A percentile compares a stretch with the other conserved stretches of the same genome.
phyloP scores from a whole-genome alignment of 2,888 invertebrate genomes.

The Nephrocerus scutellatus region DNA sequence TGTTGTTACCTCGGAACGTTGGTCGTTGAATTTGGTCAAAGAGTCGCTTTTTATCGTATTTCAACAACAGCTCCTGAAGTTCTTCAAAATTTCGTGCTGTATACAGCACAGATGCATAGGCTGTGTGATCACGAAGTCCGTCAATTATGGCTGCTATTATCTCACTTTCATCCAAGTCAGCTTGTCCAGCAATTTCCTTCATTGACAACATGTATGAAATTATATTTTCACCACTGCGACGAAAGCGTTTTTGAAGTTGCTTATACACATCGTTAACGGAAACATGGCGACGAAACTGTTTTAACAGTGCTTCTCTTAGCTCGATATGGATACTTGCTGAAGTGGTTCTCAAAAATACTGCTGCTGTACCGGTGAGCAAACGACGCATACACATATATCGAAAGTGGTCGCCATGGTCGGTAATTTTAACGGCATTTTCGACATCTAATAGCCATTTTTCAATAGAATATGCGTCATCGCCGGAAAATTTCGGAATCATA shows the following conservation, averaged over 20 bases:
- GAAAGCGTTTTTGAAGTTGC: constrained; percentile 1
- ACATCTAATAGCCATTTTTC: constrained; percentile 3
- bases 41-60: constrained; percentile 6
- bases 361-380: constrained; percentile 3
- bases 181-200: constrained; percentile 12
- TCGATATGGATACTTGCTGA: neutral
- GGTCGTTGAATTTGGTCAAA: neutral
- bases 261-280: constrained; percentile 3
- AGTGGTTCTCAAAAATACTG: constrained; percentile 3
- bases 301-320: constrained; percentile 1
- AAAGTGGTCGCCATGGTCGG: no score
- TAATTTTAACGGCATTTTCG: neutral
- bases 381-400: constrained; percentile 4
- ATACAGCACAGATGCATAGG: constrained; percentile 2
- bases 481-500: neutral
- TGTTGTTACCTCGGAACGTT: no score
- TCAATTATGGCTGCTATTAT: constrained; percentile 8
- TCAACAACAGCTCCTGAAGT: constrained; percentile 2
- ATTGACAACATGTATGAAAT: constrained; percentile 7
- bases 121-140: constrained; percentile 2
- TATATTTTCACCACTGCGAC: neutral
- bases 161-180: constrained; percentile 7
- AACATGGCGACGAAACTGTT: neutral
- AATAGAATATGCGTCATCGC: constrained; percentile 3
- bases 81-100: neutral